Conservation (phyloP, 2,797 vertebrate species). For the Crenichthys baileyi region DNA sequence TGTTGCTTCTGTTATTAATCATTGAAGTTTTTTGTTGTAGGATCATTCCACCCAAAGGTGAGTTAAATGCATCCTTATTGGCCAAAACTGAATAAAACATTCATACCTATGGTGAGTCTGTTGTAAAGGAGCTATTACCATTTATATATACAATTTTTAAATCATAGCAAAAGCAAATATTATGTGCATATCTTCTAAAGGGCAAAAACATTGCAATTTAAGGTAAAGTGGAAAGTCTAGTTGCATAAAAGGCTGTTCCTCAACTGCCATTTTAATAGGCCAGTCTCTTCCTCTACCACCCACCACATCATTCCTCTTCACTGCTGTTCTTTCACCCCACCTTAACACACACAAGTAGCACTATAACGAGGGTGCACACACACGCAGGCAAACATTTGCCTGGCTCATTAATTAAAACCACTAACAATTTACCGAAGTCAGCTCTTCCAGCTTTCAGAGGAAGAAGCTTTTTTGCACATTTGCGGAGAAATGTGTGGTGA, state of each 20-base stretch:
- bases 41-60: too few relatives aligned
- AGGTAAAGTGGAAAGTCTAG: slow-evolving; percentile 8
- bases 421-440: slow-evolving; percentile 68
- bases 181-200: neutral
- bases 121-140: neutral
- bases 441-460: slow-evolving; percentile 45
- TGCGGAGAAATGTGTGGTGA: slow-evolving; percentile 66
- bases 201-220: neutral
- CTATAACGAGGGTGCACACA: slow-evolving; percentile 26
- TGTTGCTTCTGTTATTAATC: too few relatives aligned
- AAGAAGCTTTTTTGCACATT: slow-evolving; percentile 21
- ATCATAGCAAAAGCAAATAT: neutral
- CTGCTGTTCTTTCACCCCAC: slow-evolving; percentile 9
- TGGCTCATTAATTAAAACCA: slow-evolving; percentile 75
- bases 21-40: too few relatives aligned
- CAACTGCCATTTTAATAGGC: slow-evolving; percentile 35
- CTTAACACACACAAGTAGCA: slow-evolving; percentile 27
- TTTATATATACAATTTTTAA: neutral
- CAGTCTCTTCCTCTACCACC: slow-evolving; percentile 26
- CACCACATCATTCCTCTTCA: slow-evolving; percentile 41
- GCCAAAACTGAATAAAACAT: too few relatives aligned
- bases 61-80: too few relatives aligned
- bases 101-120: neutral
- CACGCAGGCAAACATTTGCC: slow-evolving; percentile 37
- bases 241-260: slow-evolving; percentile 9